These are phyloP conservation scores for Morpho achilles DNA, from an alignment of 2,888 invertebrate species.

Conservation along the genomic window DNA sequence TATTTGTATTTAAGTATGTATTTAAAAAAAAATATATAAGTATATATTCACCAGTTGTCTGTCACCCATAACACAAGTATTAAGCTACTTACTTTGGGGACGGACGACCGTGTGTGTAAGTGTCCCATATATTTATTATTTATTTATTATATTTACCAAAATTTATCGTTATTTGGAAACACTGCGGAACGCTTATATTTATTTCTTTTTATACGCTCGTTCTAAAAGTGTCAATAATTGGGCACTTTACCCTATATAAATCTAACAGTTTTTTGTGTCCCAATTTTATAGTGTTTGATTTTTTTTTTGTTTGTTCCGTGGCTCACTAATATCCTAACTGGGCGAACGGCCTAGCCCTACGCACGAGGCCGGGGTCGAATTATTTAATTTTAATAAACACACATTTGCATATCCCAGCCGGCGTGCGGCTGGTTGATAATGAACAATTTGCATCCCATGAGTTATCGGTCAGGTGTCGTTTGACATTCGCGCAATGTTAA, in stretches of 20 bases:
- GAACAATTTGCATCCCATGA: conserved; percentile 63
- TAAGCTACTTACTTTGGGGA: too few species aligned
- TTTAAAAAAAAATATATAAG: too few species aligned
- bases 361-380: conserved; percentile 40
- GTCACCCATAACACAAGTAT: too few species aligned
- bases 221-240: too few species aligned
- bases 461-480: conserved; percentile 54
- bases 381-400: conserved; percentile 74
- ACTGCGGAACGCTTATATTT: too few species aligned
- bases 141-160: too few species aligned
- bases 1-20: too few species aligned
- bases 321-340: neutral
- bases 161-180: too few species aligned
- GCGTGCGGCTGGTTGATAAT: conserved; percentile 63
- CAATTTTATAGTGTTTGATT: neutral
- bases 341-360: conserved; percentile 6
- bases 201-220: too few species aligned
- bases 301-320: neutral
- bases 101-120: too few species aligned
- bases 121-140: too few species aligned
- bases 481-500: conserved; percentile 27
- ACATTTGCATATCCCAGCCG: conserved; percentile 53
- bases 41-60: too few species aligned
- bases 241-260: neutral
- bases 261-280: neutral